Evolutionary conservation across 2,888 invertebrate genomes (phyloP), one percentile per base, ranked within the genome.

Genomic region (Ectobius pallidus): DNA sequence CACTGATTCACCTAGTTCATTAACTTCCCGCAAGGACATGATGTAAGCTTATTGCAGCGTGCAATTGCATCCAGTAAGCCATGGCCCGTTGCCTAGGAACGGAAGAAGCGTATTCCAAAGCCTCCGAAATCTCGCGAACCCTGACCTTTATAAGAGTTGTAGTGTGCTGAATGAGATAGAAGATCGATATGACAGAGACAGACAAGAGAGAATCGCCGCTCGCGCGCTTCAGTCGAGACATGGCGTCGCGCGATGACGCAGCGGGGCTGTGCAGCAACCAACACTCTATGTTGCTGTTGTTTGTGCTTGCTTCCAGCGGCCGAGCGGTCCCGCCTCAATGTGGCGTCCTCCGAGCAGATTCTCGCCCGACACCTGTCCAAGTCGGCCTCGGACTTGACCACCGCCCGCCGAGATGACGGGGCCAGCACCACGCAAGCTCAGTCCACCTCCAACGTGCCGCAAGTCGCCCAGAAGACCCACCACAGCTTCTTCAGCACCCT

Each of bases 401-500:
- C 65, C 9, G 22, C 63, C 52, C 20, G 58, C 9, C 63, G 71
- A 20, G 68, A 73, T 69, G 73, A 70, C 49, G 27, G 30, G 32
- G 70, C 73, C 34, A 44, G 55, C 27, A 72, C 74, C 27, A 72
- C 70, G n/a, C 77, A 73, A 44, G 73, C 75, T 11, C 73, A 70
- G 42, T 75, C 74, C 4, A 73, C 76, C 16, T 78, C 78, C 27
- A 78, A 77, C 46, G 78, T 79, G 55, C 80, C 82, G 46, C 90
- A 90, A 73, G 86, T 90, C 22, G 90, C 91, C 46, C 93, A 93
- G 81, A 89, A 91, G 79, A 93, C 94, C 0, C 92, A 93, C 80
- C 92, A 93, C 80, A 92, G 92, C 77, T 94, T 94, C 84, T 93
- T 94, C 81, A 90, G 90, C 76, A 92, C 92, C 78, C 84, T 94